phyloP scores from a whole-genome alignment of 1,140 invertebrate species.

The Cherax destructor region DNA sequence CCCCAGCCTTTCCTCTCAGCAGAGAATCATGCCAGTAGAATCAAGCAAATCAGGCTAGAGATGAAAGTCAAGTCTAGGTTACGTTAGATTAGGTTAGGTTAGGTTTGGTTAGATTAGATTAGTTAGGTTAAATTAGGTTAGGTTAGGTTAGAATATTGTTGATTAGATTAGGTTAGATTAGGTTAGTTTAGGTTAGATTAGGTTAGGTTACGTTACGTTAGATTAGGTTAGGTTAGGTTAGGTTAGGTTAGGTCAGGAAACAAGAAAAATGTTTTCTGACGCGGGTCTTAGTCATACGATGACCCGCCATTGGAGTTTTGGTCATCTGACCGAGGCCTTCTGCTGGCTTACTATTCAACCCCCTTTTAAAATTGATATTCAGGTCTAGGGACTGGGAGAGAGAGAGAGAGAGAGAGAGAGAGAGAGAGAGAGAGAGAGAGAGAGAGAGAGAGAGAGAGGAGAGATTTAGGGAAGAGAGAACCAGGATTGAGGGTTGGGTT shows the following conservation, averaged over 20 bases:
- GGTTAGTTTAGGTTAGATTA: too few relatives aligned
- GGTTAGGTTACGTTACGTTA: neutral
- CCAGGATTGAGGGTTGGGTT: neutral
- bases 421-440: slow-evolving; percentile 17
- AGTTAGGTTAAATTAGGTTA: neutral
- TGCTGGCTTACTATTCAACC: too few relatives aligned
- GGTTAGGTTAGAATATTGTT: neutral
- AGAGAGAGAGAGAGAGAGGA: neutral
- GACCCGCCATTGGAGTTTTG: too few relatives aligned
- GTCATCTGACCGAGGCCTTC: too few relatives aligned
- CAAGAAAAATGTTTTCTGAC: too few relatives aligned
- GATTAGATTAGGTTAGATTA: neutral
- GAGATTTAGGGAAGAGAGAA: neutral
- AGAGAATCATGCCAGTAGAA: neutral
- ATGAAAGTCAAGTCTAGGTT: neutral
- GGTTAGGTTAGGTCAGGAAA: too few relatives aligned
- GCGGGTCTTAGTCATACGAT: too few relatives aligned
- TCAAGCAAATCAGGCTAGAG: neutral
- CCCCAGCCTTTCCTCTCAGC: too few relatives aligned
- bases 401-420: slow-evolving; percentile 14
- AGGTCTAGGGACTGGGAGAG: neutral
- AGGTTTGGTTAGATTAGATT: neutral
- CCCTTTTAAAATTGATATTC: neutral
- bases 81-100: neutral
- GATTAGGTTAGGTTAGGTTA: neutral